Evolutionary conservation across 2,888 invertebrate species (phyloP).

Genomic region (Dorcus parallelipipedus): DNA sequence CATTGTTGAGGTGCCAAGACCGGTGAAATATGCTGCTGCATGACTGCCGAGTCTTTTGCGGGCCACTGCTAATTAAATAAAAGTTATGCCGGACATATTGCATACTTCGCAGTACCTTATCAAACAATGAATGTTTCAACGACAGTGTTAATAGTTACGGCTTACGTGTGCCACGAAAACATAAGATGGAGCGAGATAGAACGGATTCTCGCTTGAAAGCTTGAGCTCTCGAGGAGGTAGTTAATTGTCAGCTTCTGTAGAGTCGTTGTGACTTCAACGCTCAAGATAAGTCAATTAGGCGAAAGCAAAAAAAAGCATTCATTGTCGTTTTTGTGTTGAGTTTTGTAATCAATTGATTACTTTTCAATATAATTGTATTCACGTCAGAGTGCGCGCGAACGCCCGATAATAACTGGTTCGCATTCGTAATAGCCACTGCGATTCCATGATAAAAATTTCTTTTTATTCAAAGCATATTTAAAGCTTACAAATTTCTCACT

Average conservation of each 20-base stretch:
- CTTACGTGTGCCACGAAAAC: neutral
- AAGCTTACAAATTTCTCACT: constrained; percentile 12
- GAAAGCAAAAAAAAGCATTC: constrained; percentile 23
- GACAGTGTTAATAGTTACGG: neutral
- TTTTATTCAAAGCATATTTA: neutral
- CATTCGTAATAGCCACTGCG: constrained; percentile 1
- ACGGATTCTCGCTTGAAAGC: constrained; percentile 11
- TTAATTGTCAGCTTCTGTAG: constrained; percentile 43
- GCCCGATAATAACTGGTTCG: constrained; percentile 13
- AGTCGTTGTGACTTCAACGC: constrained; percentile 27
- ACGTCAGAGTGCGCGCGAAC: constrained; percentile 3
- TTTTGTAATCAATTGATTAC: constrained; percentile 23
- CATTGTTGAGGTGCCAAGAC: constrained; percentile 31
- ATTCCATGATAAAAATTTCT: neutral
- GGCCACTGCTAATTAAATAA: constrained; percentile 46
- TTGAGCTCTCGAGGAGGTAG: constrained; percentile 30
- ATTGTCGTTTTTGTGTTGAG: constrained; percentile 17
- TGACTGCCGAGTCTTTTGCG: constrained; percentile 38
- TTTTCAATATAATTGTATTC: constrained; percentile 19
- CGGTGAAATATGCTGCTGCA: constrained; percentile 38
- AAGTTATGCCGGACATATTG: constrained; percentile 41
- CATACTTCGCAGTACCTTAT: constrained; percentile 42
- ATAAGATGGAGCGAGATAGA: neutral
- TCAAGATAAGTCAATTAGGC: constrained; percentile 32
- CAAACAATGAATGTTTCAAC: constrained; percentile 20